Evolutionary conservation across 2,797 vertebrate genomes (phyloP).

Genomic region (Protosalanx chinensis): DNA sequence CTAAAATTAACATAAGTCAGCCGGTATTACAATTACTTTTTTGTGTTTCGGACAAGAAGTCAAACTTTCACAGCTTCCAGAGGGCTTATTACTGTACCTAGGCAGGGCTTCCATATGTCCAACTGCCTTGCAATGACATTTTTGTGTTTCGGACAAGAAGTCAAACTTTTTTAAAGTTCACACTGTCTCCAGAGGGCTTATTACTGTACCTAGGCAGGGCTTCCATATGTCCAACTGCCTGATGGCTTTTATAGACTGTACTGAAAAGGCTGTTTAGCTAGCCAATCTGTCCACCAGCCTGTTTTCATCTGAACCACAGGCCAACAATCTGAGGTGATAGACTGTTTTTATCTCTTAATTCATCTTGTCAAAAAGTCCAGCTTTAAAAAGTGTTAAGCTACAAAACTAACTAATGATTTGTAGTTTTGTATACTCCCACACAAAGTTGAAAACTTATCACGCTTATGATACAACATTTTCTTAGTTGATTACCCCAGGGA

Average conservation of each 20-base stretch:
- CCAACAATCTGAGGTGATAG: not conserved
- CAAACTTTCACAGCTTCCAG: slow-evolving; percentile 27
- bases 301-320: not conserved
- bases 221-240: slow-evolving; percentile 2
- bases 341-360: too few relatives aligned
- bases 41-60: slow-evolving; percentile 12
- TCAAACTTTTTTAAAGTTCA: slow-evolving; percentile 27
- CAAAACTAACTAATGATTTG: too few relatives aligned
- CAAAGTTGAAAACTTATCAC: too few relatives aligned
- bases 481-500: too few relatives aligned
- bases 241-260: not conserved
- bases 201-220: slow-evolving; percentile 18
- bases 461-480: too few relatives aligned
- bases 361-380: too few relatives aligned
- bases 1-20: too few relatives aligned
- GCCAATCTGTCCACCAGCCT: not conserved
- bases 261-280: too few relatives aligned
- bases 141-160: slow-evolving; percentile 10
- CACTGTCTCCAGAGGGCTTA: slow-evolving; percentile 25
- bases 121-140: not conserved
- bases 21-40: too few relatives aligned
- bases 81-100: slow-evolving; percentile 27
- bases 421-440: too few relatives aligned
- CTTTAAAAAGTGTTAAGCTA: too few relatives aligned
- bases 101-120: slow-evolving; percentile 4